Conservation (phyloP, 2,888 invertebrate species). For the Danaus chrysippus region DNA sequence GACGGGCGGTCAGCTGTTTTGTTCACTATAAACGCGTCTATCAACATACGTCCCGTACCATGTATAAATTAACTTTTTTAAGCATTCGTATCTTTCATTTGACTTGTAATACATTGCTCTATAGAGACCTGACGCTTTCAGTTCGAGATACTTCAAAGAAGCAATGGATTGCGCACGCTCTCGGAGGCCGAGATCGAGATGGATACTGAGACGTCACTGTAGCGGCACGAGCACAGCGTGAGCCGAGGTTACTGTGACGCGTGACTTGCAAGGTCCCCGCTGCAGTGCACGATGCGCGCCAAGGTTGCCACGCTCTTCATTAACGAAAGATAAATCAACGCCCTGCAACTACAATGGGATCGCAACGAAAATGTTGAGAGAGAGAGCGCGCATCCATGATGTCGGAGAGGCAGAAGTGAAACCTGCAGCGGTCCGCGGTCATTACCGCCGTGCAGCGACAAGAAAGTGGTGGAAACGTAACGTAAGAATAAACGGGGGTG, state of each 20-base stretch:
- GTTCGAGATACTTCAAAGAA: conserved; percentile 22
- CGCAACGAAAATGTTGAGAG: conserved; percentile 34
- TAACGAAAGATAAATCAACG: conserved; percentile 53
- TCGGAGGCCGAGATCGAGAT: conserved; percentile 44
- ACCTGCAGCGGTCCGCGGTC: conserved; percentile 59
- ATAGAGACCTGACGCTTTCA: conserved; percentile 18
- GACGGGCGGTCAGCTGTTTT: conserved; percentile 74
- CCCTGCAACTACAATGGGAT: conserved; percentile 33
- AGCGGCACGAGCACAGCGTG: conserved; percentile 68
- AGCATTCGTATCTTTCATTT: conserved; percentile 10
- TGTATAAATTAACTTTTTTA: conserved; percentile 20
- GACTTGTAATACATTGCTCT: conserved; percentile 41
- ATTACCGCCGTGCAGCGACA: conserved; percentile 54
- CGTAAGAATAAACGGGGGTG: conserved; percentile 34
- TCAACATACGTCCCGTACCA: conserved; percentile 54
- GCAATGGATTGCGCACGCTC: conserved; percentile 54
- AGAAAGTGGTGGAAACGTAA: conserved; percentile 39
- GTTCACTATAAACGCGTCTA: conserved; percentile 69
- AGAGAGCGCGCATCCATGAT: conserved; percentile 33
- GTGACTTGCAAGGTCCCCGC: conserved; percentile 79
- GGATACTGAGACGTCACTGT: conserved; percentile 48
- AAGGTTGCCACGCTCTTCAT: conserved; percentile 73
- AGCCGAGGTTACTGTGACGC: conserved; percentile 78
- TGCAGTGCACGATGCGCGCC: conserved; percentile 79
- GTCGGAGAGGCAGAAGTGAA: conserved; percentile 51